Evolutionary conservation across 2,113 vertebrate genomes (phyloP).

Genomic region (Poeciliopsis retropinna): DNA sequence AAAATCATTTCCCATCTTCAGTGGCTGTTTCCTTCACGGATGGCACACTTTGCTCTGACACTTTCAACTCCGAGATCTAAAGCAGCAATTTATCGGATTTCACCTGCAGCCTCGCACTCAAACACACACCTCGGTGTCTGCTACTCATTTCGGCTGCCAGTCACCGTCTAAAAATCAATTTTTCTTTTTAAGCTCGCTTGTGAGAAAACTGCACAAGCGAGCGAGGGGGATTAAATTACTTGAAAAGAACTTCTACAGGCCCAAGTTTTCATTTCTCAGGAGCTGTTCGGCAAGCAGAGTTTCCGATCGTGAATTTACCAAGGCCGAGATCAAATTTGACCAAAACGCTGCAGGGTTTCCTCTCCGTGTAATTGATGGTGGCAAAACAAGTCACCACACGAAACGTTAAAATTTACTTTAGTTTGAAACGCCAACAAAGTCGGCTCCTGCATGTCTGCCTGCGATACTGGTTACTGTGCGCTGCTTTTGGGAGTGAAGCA

Average conservation of each 20-base stretch:
- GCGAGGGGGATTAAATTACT: neutral
- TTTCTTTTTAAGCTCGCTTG: constrained; percentile 14
- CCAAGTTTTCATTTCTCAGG: constrained; percentile 9
- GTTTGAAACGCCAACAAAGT: no score
- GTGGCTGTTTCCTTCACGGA: constrained; percentile 25
- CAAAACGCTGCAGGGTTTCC: neutral
- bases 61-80: constrained; percentile 35
- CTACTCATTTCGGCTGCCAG: constrained; percentile 44
- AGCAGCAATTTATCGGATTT: constrained; percentile 46
- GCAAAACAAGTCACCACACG: no score
- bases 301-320: no score
- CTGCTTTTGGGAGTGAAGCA: no score
- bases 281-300: neutral
- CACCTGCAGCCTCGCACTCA: constrained; percentile 4
- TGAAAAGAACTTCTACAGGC: constrained; percentile 12
- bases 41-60: constrained; percentile 36
- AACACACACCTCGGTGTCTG: neutral
- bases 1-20: constrained; percentile 31
- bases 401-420: no score
- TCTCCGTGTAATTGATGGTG: no score
- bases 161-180: constrained; percentile 28
- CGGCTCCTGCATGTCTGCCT: no score
- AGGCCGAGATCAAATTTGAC: neutral
- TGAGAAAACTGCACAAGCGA: neutral
- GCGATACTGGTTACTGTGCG: no score